Conservation (phyloP, 2,888 invertebrate species). For the Schrankia costaestrigalis region DNA sequence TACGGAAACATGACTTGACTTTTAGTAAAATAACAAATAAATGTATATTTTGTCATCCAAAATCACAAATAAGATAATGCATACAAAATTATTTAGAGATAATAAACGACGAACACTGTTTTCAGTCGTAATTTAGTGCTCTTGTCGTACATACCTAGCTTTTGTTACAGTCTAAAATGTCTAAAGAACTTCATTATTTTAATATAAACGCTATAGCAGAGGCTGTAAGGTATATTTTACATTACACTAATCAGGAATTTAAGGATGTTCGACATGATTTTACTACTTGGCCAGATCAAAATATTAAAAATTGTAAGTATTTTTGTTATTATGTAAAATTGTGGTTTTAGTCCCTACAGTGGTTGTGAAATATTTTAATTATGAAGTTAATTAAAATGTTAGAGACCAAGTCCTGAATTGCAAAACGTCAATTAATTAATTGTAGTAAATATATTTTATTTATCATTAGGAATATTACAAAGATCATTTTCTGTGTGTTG, state of each 20-base stretch:
- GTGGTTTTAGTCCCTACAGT: not conserved
- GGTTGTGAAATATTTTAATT: not conserved
- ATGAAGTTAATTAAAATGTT: not conserved
- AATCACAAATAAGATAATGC: no score
- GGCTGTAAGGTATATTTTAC: constrained; percentile 56
- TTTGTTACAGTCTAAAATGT: constrained; percentile 27
- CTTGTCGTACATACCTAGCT: not conserved
- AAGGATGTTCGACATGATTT: constrained; percentile 51
- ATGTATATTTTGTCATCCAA: no score
- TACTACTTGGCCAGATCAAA: constrained; percentile 45
- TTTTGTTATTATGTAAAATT: not conserved
- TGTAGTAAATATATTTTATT: no score
- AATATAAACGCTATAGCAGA: constrained; percentile 54
- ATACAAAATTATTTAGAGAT: no score
- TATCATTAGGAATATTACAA: no score
- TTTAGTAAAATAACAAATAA: no score
- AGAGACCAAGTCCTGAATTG: no score
- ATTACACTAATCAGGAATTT: constrained; percentile 61
- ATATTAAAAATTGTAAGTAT: constrained; percentile 54
- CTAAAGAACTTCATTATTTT: constrained; percentile 49
- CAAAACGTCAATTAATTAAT: no score
- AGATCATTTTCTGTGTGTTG: no score
- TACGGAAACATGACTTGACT: no score
- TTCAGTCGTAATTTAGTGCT: not conserved
- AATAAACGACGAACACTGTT: no score